Evolutionary conservation across 2,113 vertebrate genomes (phyloP).

Genomic region (Mixornis gularis): DNA sequence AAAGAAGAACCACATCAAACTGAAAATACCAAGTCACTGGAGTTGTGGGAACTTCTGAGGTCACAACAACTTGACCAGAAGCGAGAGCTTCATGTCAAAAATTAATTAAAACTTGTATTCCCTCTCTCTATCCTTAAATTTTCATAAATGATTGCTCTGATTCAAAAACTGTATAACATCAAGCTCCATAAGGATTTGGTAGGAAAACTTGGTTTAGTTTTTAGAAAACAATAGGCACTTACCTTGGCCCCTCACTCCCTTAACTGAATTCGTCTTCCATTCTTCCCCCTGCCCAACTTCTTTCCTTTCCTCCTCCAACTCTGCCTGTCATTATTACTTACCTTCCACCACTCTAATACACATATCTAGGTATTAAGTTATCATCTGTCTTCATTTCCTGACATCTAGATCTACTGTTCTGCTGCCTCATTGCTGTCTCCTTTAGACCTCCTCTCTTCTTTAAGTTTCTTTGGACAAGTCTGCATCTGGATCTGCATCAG

Average conservation of each 20-base stretch:
- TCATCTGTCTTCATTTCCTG: background rate
- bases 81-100: background rate
- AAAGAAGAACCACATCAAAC: background rate
- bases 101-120: background rate
- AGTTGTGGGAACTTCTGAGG: background rate
- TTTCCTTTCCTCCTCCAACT: background rate
- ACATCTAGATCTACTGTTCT: background rate
- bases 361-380: background rate
- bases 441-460: background rate
- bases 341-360: background rate
- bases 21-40: background rate
- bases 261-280: background rate
- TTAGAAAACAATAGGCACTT: background rate
- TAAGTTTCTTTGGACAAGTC: background rate
- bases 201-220: background rate
- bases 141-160: background rate
- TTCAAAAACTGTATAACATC: background rate
- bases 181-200: background rate
- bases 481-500: background rate
- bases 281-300: background rate
- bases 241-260: fast-evolving
- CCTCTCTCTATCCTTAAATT: background rate
- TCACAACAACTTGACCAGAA: background rate
- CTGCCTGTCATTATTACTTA: background rate
- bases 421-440: background rate